Percentiles rank a stretch among this genome's conserved stretches.
Evolutionary conservation across 2,888 invertebrate genomes (phyloP).

Genomic region (Stictocephala bisonia): DNA sequence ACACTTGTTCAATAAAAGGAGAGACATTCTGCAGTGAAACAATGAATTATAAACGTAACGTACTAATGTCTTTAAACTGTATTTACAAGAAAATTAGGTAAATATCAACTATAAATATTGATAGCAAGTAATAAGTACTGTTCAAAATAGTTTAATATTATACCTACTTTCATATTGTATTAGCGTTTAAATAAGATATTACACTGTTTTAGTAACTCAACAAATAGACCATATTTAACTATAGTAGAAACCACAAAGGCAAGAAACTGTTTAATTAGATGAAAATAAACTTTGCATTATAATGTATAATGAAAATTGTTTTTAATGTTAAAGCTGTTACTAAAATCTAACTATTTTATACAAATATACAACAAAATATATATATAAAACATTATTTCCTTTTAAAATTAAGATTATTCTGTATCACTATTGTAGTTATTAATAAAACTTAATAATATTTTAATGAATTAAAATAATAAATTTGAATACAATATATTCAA

Average conservation of each 20-base stretch:
- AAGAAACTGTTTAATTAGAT: not conserved
- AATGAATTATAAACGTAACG: constrained; percentile 8
- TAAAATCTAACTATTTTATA: constrained; percentile 27
- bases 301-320: not conserved
- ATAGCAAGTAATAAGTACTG: constrained; percentile 32
- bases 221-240: not conserved
- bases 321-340: constrained; percentile 15
- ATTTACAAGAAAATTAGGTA: constrained; percentile 1
- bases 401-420: not conserved
- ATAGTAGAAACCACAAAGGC: constrained; percentile 23
- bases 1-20: not conserved
- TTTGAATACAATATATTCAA: not conserved
- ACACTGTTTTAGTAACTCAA: not conserved
- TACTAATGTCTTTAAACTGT: constrained; percentile 5
- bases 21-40: constrained; percentile 1
- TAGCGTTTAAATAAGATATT: constrained; percentile 14
- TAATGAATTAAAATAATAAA: not conserved
- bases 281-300: not conserved
- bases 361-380: constrained; percentile 9
- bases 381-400: constrained; percentile 1
- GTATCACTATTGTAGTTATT: not conserved
- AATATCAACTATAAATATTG: constrained; percentile 25
- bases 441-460: not conserved
- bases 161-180: not conserved
- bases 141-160: not conserved